Base-by-base conservation (phyloP, 2,797 vertebrate genomes). In the Neosalanx taihuensis region DNA sequence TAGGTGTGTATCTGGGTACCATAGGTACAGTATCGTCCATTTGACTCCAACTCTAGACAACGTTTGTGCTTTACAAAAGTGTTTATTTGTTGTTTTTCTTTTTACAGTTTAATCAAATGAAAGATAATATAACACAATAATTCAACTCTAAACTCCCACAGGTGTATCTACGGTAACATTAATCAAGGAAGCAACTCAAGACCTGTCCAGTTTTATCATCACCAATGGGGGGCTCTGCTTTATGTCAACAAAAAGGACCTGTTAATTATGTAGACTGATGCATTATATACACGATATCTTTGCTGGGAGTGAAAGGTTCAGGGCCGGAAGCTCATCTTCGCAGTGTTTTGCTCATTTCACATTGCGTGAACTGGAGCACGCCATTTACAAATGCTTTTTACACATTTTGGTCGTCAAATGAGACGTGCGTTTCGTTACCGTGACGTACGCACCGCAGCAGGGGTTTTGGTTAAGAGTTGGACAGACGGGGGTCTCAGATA, bases 371-470 rank as follows among this genome's bases (percentile, higher is more conserved):
- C 67, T 76, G 84, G 81, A 87, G 79, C 78, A 76, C 66, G 64
- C 75, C 71, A 17, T 56, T 17, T n/a, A 56, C 51, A 56, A 56
- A 17, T 46, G 41, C 4, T n/a, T 17, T 56, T 56, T n/a, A 17
- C 3, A 56, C 15, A 4, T 5, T 53, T 53, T 53, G 0, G 51
- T 17, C 51, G n/a, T 17, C 15, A 60, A 30, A 23, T 12, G 13
- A 23, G 37, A 29, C 69, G 30, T 46, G 58, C 30, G 58, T 51
- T 64, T 67, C 90, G 93, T 92, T 91, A 92, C 90, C 89, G 88
- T 89, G 89, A 92, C 92, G 90, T 93, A 93, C 93, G 92, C 92
- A 58, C 89, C 88, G 89, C 89, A 89, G 62, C 69, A 61, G 31
- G 30, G 23, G 62, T 58, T 51, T 56, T 71, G 57, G 53, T 69